Percentiles rank a stretch among this genome's conserved stretches.
These are phyloP conservation scores for Motacilla tschutschensis DNA, from an alignment of 2,113 vertebrate genomes.

Conservation along the genomic window DNA sequence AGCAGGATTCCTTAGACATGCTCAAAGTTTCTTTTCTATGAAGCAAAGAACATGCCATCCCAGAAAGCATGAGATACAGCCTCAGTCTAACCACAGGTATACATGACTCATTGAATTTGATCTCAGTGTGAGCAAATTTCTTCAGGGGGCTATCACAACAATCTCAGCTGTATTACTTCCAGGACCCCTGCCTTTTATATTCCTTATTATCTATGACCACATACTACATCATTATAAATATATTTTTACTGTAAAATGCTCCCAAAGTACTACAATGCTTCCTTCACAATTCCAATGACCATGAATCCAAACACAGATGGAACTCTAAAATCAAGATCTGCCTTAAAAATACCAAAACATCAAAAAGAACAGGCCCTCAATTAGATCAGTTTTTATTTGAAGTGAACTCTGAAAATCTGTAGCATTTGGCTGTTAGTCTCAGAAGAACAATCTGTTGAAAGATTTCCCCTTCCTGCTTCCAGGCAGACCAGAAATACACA, in stretches of 20 bases:
- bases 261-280: neutral
- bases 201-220: neutral
- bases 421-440: neutral
- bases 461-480: neutral
- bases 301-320: neutral
- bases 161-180: neutral
- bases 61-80: neutral
- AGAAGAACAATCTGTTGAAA: neutral
- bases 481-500: neutral
- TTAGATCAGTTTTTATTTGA: neutral
- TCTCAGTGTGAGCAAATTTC: accelerated
- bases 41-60: neutral
- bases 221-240: neutral
- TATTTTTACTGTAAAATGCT: neutral
- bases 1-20: neutral
- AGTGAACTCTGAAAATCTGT: neutral
- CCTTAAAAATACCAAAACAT: neutral
- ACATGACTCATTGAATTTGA: neutral
- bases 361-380: neutral
- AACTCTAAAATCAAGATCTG: neutral
- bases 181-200: neutral
- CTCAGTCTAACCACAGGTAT: neutral
- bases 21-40: neutral
- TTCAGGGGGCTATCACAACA: neutral
- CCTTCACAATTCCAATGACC: neutral